Base-by-base conservation (phyloP, 2,888 invertebrate species). In the Agrotis puta region DNA sequence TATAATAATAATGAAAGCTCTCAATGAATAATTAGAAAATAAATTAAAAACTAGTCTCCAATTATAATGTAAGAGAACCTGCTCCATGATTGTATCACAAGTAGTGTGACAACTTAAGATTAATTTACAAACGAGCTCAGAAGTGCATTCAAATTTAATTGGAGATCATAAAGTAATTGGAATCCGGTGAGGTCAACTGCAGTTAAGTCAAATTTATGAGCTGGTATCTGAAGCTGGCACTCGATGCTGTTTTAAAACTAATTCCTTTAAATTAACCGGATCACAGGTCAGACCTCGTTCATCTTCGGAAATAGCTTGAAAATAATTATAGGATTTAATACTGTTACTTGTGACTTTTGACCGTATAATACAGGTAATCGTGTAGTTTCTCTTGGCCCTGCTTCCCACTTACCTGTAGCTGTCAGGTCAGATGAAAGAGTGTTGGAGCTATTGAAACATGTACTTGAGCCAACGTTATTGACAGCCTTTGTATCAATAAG, bases 181-280 rank as follows among this genome's bases (percentile, higher is more conserved):
- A 59, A 77, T 63, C 48, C 18, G 58, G 51, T 56, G 53, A 74
- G 77, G 74, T 77, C 64, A 78, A 67, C 59, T 61, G 59, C 51
- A 73, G 77, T 67, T 78, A 73, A 77, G 24, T 77, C 51, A 54
- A 33, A 78, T 78, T 24, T 64, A 79, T 79, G 70, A 66, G 61
- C 16, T 48, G 57, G 43, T 57, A 51, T 51, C 57, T 20, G 1
- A 48, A 27, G 39, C 64, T 39, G n/a, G 74, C 65, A 63, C 33
- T 39, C 45, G 20, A 48, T 56, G 53, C 53, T 59, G 16, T 69
- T 66, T 63, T 64, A 64, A 57, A 74, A 61, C 43, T 45, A 54
- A 74, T 74, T 79, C 54, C 65, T 56, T 64, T 64, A 51, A 67
- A 79, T 70, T 0, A 79, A 64, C 51, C 33, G 79, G 61, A 39